Evolutionary conservation across 2,888 invertebrate genomes (phyloP), one percentile per base, ranked within the genome.

Genomic region (Eurois occulta): DNA sequence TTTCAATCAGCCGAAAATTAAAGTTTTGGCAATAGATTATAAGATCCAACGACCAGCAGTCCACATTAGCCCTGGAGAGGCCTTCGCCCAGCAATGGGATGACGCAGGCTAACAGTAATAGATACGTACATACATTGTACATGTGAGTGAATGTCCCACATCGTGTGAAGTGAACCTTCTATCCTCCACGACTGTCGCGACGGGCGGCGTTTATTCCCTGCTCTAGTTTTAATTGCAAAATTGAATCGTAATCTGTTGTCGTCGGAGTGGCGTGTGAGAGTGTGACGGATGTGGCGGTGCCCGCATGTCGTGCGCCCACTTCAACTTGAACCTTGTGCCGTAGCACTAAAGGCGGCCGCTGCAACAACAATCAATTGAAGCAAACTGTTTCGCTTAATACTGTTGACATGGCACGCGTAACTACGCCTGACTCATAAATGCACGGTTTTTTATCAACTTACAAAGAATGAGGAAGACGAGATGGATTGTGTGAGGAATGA

Each of bases 241-340:
- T 89, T 89, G 88, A 87, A 84, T 90, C 80, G 87, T 87, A 90
- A 90, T 87, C 83, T 85, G 82, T 79, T 89, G 85, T 86, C 70
- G 72, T 79, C 83, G 77, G 83, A 77, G 84, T 81, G 81, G 86
- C 86, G 81, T 82, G 85, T 38, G 38, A 24, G 64, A 24, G 38
- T 41, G 38, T 83, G 88, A 88, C 81, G 77, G 85, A 83, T 81
- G 71, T 72, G 74, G 66, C 69, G 4, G 73, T 52, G 76, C 75
- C 66, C 77, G 66, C 75, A 78, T 66, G n/a, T 21, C n/a, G 1
- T 11, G 60, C 32, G 13, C 32, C 21, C 60, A 58, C 64, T 48
- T 46, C 41, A 78, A 52, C 69, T 60, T 83, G 64, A 69, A 64
- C 65, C 75, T 62, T 75, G 6, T 69, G 62, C 13, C 28, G 1